These are phyloP conservation scores for Kryptopterus vitreolus DNA, from an alignment of 2,797 vertebrate genomes.

Conservation along the genomic window DNA sequence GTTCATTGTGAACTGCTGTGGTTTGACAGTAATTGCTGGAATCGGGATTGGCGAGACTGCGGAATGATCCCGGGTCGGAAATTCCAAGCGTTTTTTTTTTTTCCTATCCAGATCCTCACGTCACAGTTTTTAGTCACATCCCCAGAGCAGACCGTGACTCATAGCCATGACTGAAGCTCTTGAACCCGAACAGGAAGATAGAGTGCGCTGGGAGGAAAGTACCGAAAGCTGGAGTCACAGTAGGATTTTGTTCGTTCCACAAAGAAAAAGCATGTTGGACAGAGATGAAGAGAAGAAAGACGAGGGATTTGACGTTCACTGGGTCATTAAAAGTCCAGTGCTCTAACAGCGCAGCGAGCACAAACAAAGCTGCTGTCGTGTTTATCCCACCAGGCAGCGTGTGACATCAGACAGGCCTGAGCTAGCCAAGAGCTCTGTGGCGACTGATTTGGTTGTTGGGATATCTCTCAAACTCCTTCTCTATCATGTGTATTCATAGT, in stretches of 20 bases:
- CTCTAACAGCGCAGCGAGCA: conserved; percentile 37
- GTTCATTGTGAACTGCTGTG: not conserved
- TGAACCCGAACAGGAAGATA: not conserved
- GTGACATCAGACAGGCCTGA: conserved; percentile 34
- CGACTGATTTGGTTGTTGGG: not conserved
- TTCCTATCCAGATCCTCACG: not conserved
- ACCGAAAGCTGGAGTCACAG: not conserved
- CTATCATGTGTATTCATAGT: not conserved
- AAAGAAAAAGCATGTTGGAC: not conserved
- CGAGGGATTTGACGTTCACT: conserved; percentile 31
- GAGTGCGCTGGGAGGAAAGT: conserved; percentile 11
- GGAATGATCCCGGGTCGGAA: not conserved
- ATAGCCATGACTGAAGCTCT: too few relatives aligned
- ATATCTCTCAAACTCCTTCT: not conserved
- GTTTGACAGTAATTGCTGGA: not conserved
- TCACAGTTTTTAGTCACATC: too few relatives aligned
- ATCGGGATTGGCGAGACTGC: not conserved
- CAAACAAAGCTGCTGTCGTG: conserved; percentile 46
- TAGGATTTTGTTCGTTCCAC: not conserved
- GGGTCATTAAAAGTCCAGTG: conserved; percentile 50
- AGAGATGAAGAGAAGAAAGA: conserved; percentile 13
- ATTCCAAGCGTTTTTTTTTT: not conserved
- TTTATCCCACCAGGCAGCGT: conserved; percentile 1
- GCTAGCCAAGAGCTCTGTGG: conserved; percentile 23
- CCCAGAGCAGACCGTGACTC: too few relatives aligned